Conservation (phyloP, 2,113 vertebrate species). For the Amphiprion ocellaris region DNA sequence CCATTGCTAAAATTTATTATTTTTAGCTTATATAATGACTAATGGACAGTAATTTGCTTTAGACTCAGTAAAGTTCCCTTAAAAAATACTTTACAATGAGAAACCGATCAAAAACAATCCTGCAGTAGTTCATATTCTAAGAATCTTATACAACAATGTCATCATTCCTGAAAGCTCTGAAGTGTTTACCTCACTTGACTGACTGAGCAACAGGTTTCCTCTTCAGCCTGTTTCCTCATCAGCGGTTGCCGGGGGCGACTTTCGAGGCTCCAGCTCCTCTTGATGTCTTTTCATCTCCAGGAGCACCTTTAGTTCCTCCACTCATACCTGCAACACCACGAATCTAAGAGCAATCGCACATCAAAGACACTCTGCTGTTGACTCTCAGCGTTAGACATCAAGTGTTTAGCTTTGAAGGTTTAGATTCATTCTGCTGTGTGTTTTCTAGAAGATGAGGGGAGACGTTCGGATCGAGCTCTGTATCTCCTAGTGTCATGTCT, state of each 20-base stretch:
- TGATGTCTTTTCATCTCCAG: conserved; percentile 53
- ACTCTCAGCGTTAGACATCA: conserved; percentile 11
- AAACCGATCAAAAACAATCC: background rate
- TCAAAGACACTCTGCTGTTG: conserved; percentile 33
- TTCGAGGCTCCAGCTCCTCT: conserved; percentile 29
- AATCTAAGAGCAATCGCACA: conserved; percentile 37
- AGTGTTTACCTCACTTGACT: background rate
- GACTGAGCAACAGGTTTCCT: conserved; percentile 12
- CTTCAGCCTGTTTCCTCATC: conserved; percentile 30
- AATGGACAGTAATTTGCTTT: no score
- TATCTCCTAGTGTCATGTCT: background rate
- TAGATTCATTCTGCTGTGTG: background rate
- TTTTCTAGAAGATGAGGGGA: conserved; percentile 6
- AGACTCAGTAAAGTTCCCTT: no score
- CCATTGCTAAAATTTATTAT: no score
- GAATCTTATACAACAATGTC: background rate
- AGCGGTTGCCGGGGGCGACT: conserved; percentile 14
- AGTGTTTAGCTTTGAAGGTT: conserved; percentile 34
- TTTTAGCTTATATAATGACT: no score
- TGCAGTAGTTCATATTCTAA: background rate
- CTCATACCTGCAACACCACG: background rate
- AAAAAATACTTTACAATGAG: no score
- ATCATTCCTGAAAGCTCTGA: background rate
- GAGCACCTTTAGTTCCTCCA: conserved; percentile 27
- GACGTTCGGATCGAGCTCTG: background rate